Evolutionary conservation across 2,888 invertebrate species (phyloP).

Genomic region (Cantharis rufa): DNA sequence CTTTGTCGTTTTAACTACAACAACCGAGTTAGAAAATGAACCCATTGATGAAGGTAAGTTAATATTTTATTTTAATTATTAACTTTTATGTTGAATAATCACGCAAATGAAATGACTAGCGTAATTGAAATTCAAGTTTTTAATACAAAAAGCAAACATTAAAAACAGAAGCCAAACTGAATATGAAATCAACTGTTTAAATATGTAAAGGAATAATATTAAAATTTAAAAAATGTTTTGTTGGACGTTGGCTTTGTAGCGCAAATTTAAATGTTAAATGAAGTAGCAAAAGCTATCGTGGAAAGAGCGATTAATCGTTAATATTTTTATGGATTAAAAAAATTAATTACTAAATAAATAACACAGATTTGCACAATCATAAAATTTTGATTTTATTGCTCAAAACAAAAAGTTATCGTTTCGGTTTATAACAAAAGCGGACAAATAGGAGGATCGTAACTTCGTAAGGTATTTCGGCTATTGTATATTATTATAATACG

Average conservation of each 20-base stretch:
- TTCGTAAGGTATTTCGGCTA: neutral
- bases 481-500: neutral
- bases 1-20: slow-evolving; percentile 14
- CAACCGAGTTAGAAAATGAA: slow-evolving; percentile 39
- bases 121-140: neutral
- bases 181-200: slow-evolving; percentile 3
- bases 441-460: neutral
- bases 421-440: neutral
- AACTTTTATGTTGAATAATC: neutral
- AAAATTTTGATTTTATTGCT: neutral
- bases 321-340: neutral
- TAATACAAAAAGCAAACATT: neutral
- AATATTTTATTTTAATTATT: neutral
- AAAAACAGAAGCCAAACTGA: neutral
- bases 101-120: neutral
- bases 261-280: slow-evolving; percentile 19
- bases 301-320: slow-evolving; percentile 11
- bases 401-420: neutral
- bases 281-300: slow-evolving; percentile 10
- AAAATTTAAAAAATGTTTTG: slow-evolving; percentile 10
- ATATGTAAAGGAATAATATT: slow-evolving; percentile 11
- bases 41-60: slow-evolving; percentile 41
- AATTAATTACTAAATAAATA: neutral
- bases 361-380: neutral
- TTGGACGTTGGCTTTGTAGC: slow-evolving; percentile 6